These are phyloP conservation scores for Sceloporus undulatus DNA, from an alignment of 2,113 vertebrate genomes.

Conservation along the genomic window DNA sequence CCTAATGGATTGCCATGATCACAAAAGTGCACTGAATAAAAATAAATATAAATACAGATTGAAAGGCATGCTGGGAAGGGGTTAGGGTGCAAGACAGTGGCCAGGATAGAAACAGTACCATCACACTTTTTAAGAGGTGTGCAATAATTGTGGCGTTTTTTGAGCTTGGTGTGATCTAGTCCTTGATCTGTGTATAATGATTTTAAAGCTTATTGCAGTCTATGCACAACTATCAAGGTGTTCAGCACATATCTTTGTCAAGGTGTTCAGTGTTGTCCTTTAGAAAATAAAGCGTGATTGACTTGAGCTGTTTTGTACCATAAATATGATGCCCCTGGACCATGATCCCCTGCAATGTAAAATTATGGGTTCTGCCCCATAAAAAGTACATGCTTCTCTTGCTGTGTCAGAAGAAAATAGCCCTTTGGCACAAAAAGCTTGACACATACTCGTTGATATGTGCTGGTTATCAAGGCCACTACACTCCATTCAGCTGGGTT, in stretches of 20 bases:
- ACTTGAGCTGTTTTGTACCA: slow-evolving; percentile 15
- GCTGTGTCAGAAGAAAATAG: slow-evolving; percentile 11
- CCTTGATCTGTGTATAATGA: neutral
- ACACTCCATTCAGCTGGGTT: neutral
- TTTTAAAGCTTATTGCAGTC: neutral
- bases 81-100: too few species aligned
- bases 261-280: neutral
- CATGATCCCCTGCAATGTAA: neutral
- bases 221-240: too few species aligned
- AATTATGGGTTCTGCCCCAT: neutral
- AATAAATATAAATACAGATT: too few species aligned
- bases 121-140: too few species aligned
- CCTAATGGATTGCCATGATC: too few species aligned
- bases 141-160: too few species aligned
- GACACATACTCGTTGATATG: neutral
- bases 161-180: too few species aligned
- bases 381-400: neutral
- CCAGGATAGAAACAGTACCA: too few species aligned
- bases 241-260: neutral
- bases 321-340: neutral
- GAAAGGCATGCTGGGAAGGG: too few species aligned
- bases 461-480: neutral
- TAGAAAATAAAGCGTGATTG: slow-evolving; percentile 7
- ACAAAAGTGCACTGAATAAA: too few species aligned
- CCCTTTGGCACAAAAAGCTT: slow-evolving; percentile 14